phyloP scores from a whole-genome alignment of 2,888 invertebrate species.

The Aphodius granarius region DNA sequence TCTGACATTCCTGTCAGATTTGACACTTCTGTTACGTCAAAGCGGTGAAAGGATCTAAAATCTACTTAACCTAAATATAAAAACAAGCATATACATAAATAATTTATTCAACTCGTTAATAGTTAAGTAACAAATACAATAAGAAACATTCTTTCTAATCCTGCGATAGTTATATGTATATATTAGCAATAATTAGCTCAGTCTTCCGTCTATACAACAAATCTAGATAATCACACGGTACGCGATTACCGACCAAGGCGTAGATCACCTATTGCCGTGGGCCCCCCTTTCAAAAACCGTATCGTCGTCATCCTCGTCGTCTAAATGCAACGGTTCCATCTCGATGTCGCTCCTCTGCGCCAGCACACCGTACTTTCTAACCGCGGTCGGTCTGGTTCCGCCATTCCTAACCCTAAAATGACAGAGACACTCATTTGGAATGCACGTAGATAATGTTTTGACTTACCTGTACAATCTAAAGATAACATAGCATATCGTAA shows the following conservation, averaged over 20 bases:
- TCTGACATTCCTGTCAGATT: too few species aligned
- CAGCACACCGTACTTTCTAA: slow-evolving; percentile 51
- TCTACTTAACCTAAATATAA: not conserved
- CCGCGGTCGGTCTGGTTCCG: slow-evolving; percentile 34
- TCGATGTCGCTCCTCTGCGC: slow-evolving; percentile 50
- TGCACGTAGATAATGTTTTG: not conserved
- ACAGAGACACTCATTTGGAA: not conserved
- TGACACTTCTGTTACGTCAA: too few species aligned
- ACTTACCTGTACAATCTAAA: slow-evolving; percentile 38
- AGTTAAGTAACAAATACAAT: not conserved
- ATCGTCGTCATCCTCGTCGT: slow-evolving; percentile 53
- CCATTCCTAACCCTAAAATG: slow-evolving; percentile 36
- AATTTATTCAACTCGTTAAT: slow-evolving; percentile 1
- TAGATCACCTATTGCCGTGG: slow-evolving; percentile 26
- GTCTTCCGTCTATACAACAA: slow-evolving; percentile 20
- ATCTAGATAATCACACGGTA: not conserved
- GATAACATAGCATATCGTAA: slow-evolving; percentile 36
- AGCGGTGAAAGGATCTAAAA: too few species aligned
- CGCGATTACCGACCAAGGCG: not conserved
- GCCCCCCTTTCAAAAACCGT: slow-evolving; percentile 49
- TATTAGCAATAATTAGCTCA: not conserved
- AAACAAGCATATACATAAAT: not conserved
- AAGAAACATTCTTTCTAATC: not conserved
- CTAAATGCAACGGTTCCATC: slow-evolving; percentile 52
- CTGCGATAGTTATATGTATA: not conserved